Evolutionary conservation across 2,888 invertebrate genomes (phyloP), one percentile per base, ranked within the genome.

Genomic region (Parapristionchus giblindavisi): DNA sequence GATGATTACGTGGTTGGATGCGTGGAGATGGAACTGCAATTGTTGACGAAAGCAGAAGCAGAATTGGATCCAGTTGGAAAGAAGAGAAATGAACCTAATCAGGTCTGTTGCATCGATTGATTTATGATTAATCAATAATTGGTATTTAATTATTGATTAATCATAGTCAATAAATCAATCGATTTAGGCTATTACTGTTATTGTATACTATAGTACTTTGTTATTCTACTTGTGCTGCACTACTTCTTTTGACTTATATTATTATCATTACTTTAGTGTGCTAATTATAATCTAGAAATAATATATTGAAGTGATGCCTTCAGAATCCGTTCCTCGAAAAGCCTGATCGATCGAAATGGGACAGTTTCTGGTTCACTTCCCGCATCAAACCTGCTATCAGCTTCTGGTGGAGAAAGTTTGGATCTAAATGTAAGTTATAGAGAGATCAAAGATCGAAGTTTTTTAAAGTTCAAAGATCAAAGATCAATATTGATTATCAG

Each of bases 21-120:
- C n/a, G 80, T 87, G 21, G 87, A 87, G 66, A 78, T 87, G 82
- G 85, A 87, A 58, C 72, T 87, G 77, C 71, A 76, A 56, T 73
- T 87, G 32, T 48, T 87, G 27, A 75, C 82, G 3, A 65, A 76
- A 34, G 81, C 76, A 14, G 85, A 85, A 34, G 85, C 87, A 2
- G 76, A 83, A 34, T 54, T 60, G n/a, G 81, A 86, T 38, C 85
- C 85, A 3, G 85, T 87, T 5, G 87, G 87, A 27, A 80, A 78
- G 74, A 84, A 84, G 68, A 78, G 87, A 4, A 82, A 82, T 29
- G 83, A 87, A 66, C 87, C 87, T 17, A 87, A 87, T 76, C 84
- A 85, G 43, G 87, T 86, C 24, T 75, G 66, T 14, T n/a, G n/a
- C n/a, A n/a, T n/a, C n/a, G n/a, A n/a, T n/a, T n/a, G n/a, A n/a